These are phyloP conservation scores for Amblyopsis rosae DNA, from an alignment of 2,113 vertebrate genomes.

Conservation along the genomic window DNA sequence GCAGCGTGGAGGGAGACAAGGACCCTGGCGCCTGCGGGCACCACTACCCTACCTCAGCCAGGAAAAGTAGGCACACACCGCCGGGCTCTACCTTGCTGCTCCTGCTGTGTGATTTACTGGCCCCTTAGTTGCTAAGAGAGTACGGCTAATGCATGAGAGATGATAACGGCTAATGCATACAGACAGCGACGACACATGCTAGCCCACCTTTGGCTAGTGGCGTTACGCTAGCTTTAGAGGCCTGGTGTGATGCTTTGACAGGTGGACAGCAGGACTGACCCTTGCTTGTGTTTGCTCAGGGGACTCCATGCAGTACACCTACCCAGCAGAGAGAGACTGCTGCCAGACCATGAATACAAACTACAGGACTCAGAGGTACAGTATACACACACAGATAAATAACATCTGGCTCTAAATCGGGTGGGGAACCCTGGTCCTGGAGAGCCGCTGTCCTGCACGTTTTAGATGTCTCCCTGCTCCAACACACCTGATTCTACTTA, in stretches of 20 bases:
- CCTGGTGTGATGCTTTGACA: not conserved
- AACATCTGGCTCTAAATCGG: not conserved
- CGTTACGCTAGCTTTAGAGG: too few relatives aligned
- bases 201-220: too few relatives aligned
- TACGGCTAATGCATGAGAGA: too few relatives aligned
- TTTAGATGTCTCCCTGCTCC: too few relatives aligned
- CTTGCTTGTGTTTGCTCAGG: conserved; percentile 48
- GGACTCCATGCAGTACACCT: conserved; percentile 70
- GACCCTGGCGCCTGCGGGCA: conserved; percentile 72
- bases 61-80: conserved; percentile 73
- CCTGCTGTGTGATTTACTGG: too few relatives aligned
- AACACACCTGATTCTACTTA: too few relatives aligned
- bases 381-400: not conserved
- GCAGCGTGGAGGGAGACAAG: conserved; percentile 92
- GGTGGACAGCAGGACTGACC: not conserved
- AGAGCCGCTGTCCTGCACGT: too few relatives aligned
- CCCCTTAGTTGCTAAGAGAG: too few relatives aligned
- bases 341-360: conserved; percentile 64
- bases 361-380: conserved; percentile 72
- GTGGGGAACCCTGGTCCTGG: too few relatives aligned
- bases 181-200: too few relatives aligned
- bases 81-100: too few relatives aligned
- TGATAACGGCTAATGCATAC: too few relatives aligned
- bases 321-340: conserved; percentile 70
- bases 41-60: conserved; percentile 75